Base-by-base conservation (phyloP, 2,888 invertebrate species). In the Leptopilina drosophilae region DNA sequence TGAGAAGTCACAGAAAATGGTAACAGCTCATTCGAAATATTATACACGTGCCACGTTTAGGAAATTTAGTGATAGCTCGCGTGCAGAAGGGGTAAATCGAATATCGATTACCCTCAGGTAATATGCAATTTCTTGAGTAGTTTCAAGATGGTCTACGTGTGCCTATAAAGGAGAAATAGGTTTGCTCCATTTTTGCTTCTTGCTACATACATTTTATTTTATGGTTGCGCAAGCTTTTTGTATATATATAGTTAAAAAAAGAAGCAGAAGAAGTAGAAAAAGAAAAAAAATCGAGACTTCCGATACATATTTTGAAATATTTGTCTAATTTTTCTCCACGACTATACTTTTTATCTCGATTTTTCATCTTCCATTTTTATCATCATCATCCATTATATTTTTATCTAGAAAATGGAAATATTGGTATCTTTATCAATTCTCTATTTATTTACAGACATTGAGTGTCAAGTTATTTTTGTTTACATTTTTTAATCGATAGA, bases 91-190 rank as follows among this genome's bases (percentile, higher is more conserved):
- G 82, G 66, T 85, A 82, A 84, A 85, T 84, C 83, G 82, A 84
- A 82, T 84, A 85, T 85, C 84, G 84, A 85, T 85, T 83, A 81
- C 81, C 81, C 69, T 53, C 78, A 69, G 77, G 84, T 85, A 83
- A 84, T 85, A 84, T 79, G 84, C 83, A 84, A 85, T 85, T 83
- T 84, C 82, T 85, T 80, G 79, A 84, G 85, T 82, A 82, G 81
- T 79, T 69, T 78, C 64, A 73, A 46, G 77, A 75, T 49, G 65
- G 77, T 76, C 77, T 75, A 81, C 77, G 78, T 49, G 78, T 62
- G 69, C 78, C 80, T 82, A 78, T 82, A 79, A 76, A 78, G 81
- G 80, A 49, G 80, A 67, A 80, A 81, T 82, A 79, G 80, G 69
- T 80, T 78, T 80, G 56, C 65, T 65, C 62, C 64, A 59, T 59